Base-by-base conservation (phyloP, 2,113 vertebrate genomes). In the Nycticorax nycticorax region DNA sequence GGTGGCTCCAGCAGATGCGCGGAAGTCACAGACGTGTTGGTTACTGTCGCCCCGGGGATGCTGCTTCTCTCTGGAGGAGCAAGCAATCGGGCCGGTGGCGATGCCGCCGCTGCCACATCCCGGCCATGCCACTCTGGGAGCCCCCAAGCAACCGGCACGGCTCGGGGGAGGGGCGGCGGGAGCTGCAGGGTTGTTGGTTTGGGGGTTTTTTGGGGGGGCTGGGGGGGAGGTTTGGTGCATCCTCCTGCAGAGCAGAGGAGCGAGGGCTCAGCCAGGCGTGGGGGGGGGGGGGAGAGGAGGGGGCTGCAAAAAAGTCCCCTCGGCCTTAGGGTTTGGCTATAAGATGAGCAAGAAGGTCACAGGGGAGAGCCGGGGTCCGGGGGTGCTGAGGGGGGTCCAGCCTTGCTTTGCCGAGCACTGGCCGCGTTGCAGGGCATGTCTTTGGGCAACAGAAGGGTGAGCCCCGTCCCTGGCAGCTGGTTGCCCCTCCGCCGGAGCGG, bases 81-180 rank as follows among this genome's bases (percentile, higher is more conserved):
- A 15, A 0, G 52, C 45, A 11, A 0, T 14, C 1, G 45, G 60
- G 10, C 14, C 5, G 23, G 37, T 28, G 9, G 28, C 8, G 41
- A 14, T 41, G 13, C 13, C 13, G 41, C 41, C 39, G 10, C 39
- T 10, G 10, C 10, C 39, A 41, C 39, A 41, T 41, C 24, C 66
- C 59, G 48, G 55, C 27, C 45, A 10, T 24, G 18, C 23, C 24
- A 24, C 62, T 35, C 2, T 10, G 35, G 77, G 20, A 57, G n/a
- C 39, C 69, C 9, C 9, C 67, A 3, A 7, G 55, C 47, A 43
- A 28, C 48, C 37, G 32, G 48, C 32, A 2, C 10, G 43, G n/a
- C 55, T 27, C 27, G 39, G 37, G 9, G 47, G 28, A 12, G 41
- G 78, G 18, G 21, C 21, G 27, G 33, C 20, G 78, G 41, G 41